phyloP scores from a whole-genome alignment of 2,113 vertebrate genomes.

The Gnathonemus longibarbis region DNA sequence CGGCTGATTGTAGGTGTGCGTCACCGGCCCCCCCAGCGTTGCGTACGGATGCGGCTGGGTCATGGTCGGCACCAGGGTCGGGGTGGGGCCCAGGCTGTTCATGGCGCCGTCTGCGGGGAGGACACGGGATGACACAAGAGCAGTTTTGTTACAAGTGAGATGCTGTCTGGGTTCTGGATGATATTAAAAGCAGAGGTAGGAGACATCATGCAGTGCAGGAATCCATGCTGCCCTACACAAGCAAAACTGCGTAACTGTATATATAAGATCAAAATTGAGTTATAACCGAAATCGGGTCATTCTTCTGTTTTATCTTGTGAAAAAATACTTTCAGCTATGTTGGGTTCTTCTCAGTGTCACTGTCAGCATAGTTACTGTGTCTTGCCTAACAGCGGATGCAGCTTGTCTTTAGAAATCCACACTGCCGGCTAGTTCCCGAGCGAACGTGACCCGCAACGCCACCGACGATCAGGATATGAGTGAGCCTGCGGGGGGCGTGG shows the following conservation, averaged over 20 bases:
- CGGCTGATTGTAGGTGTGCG: slow-evolving; percentile 81
- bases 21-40: slow-evolving; percentile 71
- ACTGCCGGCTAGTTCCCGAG: neutral
- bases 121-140: neutral
- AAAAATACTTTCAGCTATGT: neutral
- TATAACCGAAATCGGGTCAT: neutral
- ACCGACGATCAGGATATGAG: neutral
- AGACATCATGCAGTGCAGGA: neutral
- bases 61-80: slow-evolving; percentile 73
- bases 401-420: neutral
- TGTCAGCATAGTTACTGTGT: neutral
- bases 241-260: neutral
- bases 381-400: neutral
- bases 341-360: neutral
- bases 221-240: neutral
- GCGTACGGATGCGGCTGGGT: slow-evolving; percentile 77
- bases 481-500: neutral
- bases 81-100: slow-evolving; percentile 75
- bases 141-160: neutral
- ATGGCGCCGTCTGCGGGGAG: slow-evolving; percentile 67
- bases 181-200: neutral
- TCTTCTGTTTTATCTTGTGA: neutral
- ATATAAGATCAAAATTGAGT: neutral
- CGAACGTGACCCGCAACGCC: neutral
- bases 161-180: neutral